Evolutionary conservation across 2,797 vertebrate genomes (phyloP).

Genomic region (Astyanax mexicanus): DNA sequence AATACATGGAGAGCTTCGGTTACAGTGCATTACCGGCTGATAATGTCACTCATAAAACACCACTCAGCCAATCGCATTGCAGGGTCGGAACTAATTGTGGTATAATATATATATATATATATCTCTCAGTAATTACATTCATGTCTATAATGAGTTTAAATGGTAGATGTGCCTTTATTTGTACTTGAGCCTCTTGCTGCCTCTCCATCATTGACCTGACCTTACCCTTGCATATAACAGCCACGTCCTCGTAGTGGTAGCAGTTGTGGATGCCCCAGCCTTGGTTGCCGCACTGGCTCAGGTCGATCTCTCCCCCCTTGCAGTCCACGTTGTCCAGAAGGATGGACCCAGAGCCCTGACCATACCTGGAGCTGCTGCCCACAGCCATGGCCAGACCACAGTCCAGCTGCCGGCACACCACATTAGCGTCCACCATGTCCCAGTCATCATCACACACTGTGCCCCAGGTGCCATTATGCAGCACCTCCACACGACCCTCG

Average conservation of each 20-base stretch:
- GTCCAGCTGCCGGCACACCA: conserved; percentile 91
- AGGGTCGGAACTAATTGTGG: too few relatives aligned
- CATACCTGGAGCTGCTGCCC: conserved; percentile 84
- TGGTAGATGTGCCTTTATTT: too few relatives aligned
- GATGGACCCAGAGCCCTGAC: conserved; percentile 88
- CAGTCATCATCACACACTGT: conserved; percentile 96
- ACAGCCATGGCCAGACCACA: conserved; percentile 85
- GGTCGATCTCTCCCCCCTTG: conserved; percentile 82
- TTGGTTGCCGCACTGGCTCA: conserved; percentile 88
- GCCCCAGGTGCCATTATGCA: conserved; percentile 86
- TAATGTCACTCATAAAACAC: too few relatives aligned
- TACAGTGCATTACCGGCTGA: too few relatives aligned
- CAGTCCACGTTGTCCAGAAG: conserved; percentile 95
- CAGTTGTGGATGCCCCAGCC: conserved; percentile 97
- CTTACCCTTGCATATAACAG: conserved; percentile 87
- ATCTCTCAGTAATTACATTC: too few relatives aligned
- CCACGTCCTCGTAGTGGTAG: conserved; percentile 97
- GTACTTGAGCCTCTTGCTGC: neutral
- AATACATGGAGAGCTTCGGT: too few relatives aligned
- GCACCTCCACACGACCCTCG: conserved; percentile 91
- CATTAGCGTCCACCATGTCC: conserved; percentile 94
- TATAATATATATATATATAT: too few relatives aligned
- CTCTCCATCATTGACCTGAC: neutral
- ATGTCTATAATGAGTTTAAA: too few relatives aligned
- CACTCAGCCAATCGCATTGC: too few relatives aligned